phyloP scores from a whole-genome alignment of 1,140 invertebrate species.

The Caenorhabditis brenneri region DNA sequence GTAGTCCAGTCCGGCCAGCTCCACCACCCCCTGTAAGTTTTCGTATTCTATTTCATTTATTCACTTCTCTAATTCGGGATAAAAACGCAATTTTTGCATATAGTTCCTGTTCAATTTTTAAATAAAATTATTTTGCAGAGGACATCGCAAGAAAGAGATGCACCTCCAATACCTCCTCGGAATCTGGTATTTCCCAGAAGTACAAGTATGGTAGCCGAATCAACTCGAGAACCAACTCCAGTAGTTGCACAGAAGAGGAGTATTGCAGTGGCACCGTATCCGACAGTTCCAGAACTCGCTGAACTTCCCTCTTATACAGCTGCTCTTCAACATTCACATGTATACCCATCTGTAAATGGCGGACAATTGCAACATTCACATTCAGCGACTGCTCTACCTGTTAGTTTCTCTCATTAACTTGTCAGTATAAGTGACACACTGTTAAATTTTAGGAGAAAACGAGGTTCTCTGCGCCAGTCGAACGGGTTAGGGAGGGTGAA shows the following conservation, averaged over 20 bases:
- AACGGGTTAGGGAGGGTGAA: not conserved
- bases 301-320: constrained; percentile 4
- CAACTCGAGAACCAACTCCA: not conserved
- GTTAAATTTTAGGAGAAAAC: not conserved
- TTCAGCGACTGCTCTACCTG: not conserved
- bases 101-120: not conserved
- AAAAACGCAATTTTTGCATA: not conserved
- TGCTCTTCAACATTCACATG: constrained; percentile 17
- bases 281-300: not conserved
- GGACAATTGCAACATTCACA: not conserved
- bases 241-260: not conserved
- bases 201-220: not conserved
- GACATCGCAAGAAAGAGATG: constrained; percentile 11
- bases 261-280: not conserved
- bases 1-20: not conserved
- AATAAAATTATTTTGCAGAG: not conserved
- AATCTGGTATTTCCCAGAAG: not conserved
- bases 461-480: not conserved
- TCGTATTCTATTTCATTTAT: too few species aligned
- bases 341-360: not conserved
- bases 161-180: constrained; percentile 1
- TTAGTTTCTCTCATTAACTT: not conserved
- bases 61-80: too few species aligned
- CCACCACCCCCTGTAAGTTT: constrained; percentile 4
- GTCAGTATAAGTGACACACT: not conserved